Base-by-base conservation (phyloP, 2,113 vertebrate species). In the Pedionomus torquatus region DNA sequence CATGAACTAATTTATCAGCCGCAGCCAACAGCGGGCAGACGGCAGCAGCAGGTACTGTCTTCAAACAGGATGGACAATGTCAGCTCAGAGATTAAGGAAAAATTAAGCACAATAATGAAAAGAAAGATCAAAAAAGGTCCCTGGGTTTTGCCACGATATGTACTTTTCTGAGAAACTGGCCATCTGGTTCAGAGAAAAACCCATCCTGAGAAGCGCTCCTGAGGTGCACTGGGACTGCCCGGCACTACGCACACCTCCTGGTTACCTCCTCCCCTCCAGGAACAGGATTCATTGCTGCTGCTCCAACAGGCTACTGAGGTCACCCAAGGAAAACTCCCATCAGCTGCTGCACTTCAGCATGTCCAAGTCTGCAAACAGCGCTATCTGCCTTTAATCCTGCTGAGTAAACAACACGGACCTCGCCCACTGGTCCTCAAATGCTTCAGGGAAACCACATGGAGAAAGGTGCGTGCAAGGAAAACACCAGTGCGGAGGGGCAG, bases 331-430 rank as follows among this genome's bases (percentile, higher is more conserved):
- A 63, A 90, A 35, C 80, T 78, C 83, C 23, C 80, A 46, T 81
- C 83, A 78, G 74, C 86, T 46, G 64, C 91, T 66, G 71, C 43
- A 30, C 93, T 83, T 35, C 46, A 60, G 90, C 85, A 35, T 5
- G 31, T 55, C 0, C 1, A 60, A 64, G 65, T 78, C 78, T 79
- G 91, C 77, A 91, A 79, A 76, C n/a, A 64, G 39, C 4, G 7
- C 69, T 51, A 26, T 88, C 80, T 60, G 26, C 78, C 65, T 52
- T 85, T 55, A 82, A 79, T 20, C 57, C 89, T 61, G 65, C 89
- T 52, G 69, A 87, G 81, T 77, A 95, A 89, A 95, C 17, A 83
- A 83, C 70, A 81, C 37, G 69, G 60, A 43, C 60, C 89, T 87
- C 94, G 51, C 82, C 85, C 82, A 24, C 48, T 7, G 35, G 12